These are phyloP conservation scores for Chydorus sphaericus DNA, from an alignment of 2,888 invertebrate genomes.

Conservation along the genomic window DNA sequence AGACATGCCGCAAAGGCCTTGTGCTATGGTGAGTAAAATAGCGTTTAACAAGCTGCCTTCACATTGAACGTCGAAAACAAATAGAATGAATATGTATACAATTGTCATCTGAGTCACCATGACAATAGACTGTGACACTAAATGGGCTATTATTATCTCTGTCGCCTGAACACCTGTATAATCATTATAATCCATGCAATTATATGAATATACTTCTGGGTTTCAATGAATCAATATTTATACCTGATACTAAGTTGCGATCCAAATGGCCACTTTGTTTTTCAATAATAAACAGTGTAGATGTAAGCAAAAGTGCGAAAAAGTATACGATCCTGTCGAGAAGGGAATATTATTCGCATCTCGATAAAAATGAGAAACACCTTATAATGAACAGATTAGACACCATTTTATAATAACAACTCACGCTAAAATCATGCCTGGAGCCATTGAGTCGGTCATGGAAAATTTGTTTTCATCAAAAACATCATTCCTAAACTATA, in stretches of 20 bases:
- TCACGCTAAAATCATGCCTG: slow-evolving; percentile 30
- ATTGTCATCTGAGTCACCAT: slow-evolving; percentile 87
- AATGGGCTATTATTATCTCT: slow-evolving; percentile 85
- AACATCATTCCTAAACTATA: too few relatives aligned
- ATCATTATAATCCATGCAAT: not conserved
- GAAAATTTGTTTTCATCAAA: too few relatives aligned
- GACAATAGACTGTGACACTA: slow-evolving; percentile 84
- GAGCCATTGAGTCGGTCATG: slow-evolving; percentile 35
- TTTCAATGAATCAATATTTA: not conserved
- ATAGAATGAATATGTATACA: slow-evolving; percentile 79
- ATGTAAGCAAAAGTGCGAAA: slow-evolving; percentile 34
- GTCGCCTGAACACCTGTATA: slow-evolving; percentile 55
- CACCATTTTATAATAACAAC: slow-evolving; percentile 6
- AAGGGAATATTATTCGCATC: not conserved
- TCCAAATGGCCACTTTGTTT: slow-evolving; percentile 29
- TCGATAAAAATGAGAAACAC: not conserved
- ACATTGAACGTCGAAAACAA: slow-evolving; percentile 77
- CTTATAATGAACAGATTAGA: not conserved
- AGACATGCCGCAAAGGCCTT: slow-evolving; percentile 91
- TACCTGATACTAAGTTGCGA: slow-evolving; percentile 28
- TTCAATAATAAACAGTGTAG: slow-evolving; percentile 26
- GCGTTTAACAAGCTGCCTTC: slow-evolving; percentile 76
- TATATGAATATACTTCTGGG: not conserved
- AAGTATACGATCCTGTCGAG: slow-evolving; percentile 29
- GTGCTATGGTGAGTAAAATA: slow-evolving; percentile 67